Evolutionary conservation across 2,888 invertebrate genomes (phyloP).

Genomic region (Amphipoea lucens): DNA sequence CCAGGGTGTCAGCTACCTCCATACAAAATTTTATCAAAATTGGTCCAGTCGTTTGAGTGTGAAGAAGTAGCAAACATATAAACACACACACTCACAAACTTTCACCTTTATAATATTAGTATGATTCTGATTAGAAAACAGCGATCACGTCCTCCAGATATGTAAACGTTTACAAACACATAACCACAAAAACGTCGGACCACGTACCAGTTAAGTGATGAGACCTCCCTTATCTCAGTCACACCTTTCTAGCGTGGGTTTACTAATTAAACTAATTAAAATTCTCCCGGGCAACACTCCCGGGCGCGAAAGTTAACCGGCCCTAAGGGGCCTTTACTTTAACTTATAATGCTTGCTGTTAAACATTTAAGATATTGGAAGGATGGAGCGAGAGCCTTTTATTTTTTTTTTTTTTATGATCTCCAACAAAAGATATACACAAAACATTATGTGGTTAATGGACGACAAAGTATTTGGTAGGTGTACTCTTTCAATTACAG

Average conservation of each 20-base stretch:
- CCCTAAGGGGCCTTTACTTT: conserved; percentile 41
- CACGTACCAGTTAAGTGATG: not conserved
- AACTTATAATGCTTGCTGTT: conserved; percentile 54
- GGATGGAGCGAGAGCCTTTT: not conserved
- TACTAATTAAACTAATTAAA: conserved; percentile 70
- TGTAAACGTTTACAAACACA: conserved; percentile 6
- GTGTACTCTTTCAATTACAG: too few species aligned
- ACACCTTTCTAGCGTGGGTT: conserved; percentile 39
- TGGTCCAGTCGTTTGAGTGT: too few species aligned
- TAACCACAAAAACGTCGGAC: conserved; percentile 3
- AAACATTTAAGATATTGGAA: conserved; percentile 48
- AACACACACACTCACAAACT: too few species aligned
- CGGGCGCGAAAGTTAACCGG: conserved; percentile 46
- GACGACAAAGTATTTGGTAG: too few species aligned
- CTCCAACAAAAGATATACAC: too few species aligned
- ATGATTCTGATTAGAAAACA: not conserved
- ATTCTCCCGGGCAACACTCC: conserved; percentile 61
- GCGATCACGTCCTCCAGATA: not conserved
- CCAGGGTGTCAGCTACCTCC: too few species aligned
- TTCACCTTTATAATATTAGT: too few species aligned
- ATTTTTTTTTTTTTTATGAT: too few species aligned
- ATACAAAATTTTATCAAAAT: too few species aligned
- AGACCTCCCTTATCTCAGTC: conserved; percentile 44
- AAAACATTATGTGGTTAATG: too few species aligned
- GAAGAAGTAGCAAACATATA: too few species aligned